Evolutionary conservation across 2,113 vertebrate genomes (phyloP).

Genomic region (Oreotrochilus melanogaster): DNA sequence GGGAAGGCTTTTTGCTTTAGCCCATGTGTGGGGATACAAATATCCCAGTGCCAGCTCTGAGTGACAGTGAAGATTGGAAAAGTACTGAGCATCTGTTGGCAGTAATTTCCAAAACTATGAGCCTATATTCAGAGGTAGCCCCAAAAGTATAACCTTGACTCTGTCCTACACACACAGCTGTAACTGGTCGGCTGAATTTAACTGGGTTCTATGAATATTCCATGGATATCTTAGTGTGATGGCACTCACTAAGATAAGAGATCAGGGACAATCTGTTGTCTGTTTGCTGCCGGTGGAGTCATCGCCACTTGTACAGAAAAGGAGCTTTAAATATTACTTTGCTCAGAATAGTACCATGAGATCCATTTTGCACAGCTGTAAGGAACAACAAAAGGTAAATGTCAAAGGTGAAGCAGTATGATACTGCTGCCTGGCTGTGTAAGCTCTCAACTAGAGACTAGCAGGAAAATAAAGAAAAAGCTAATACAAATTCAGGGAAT

Average conservation of each 20-base stretch:
- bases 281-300: not conserved
- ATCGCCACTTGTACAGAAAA: not conserved
- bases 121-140: not conserved
- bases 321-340: not conserved
- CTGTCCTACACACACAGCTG: not conserved
- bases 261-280: not conserved
- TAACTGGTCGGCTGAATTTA: not conserved
- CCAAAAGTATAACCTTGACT: not conserved
- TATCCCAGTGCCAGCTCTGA: not conserved
- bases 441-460: not conserved
- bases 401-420: not conserved
- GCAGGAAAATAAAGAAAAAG: not conserved
- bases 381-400: not conserved
- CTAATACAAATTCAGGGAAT: not conserved
- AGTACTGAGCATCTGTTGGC: not conserved
- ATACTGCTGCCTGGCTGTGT: not conserved
- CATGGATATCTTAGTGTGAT: not conserved
- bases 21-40: not conserved
- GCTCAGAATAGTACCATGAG: not conserved
- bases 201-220: not conserved
- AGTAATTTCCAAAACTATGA: not conserved
- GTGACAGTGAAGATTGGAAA: not conserved
- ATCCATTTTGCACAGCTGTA: not conserved
- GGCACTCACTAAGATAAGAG: not conserved
- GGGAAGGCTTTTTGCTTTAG: not conserved